phyloP scores from a whole-genome alignment of 2,888 invertebrate species.

The Caenorhabditis sulstoni region DNA sequence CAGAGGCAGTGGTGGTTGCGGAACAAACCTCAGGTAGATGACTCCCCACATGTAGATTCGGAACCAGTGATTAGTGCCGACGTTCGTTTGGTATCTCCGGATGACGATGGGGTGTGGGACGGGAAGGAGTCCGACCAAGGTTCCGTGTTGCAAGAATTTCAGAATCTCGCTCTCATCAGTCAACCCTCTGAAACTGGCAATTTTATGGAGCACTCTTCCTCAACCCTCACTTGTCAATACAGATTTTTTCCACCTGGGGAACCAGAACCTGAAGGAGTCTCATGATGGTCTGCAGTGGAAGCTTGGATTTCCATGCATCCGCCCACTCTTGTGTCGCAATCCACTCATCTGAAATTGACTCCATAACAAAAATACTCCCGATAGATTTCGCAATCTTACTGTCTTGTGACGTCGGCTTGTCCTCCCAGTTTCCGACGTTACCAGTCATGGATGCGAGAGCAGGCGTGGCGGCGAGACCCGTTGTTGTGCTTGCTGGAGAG shows the following conservation, averaged over 20 bases:
- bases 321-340: conserved; percentile 96
- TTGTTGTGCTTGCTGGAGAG: conserved; percentile 47
- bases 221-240: conserved; percentile 92
- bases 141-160: conserved; percentile 98
- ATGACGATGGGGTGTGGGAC: conserved; percentile 99
- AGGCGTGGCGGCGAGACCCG: conserved; percentile 90
- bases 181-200: conserved; percentile 86
- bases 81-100: conserved; percentile 96
- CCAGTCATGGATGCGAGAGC: conserved; percentile 91
- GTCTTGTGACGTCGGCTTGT: conserved; percentile 40
- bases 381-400: conserved; percentile 24
- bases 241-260: conserved; percentile 99
- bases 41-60: conserved; percentile 99
- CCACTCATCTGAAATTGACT: conserved; percentile 84
- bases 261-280: conserved; percentile 96
- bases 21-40: conserved; percentile 90
- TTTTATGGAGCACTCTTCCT: not conserved
- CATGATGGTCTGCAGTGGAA: conserved; percentile 99
- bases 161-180: conserved; percentile 99
- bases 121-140: conserved; percentile 95
- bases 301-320: conserved; percentile 94
- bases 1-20: not conserved
- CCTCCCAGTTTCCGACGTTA: conserved; percentile 66
- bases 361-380: too few relatives aligned
- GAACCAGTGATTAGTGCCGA: conserved; percentile 99